A percentile compares a stretch with the other conserved stretches of the same genome.
Evolutionary conservation across 2,797 vertebrate species (phyloP).

Genomic region (Acanthornis magna): DNA sequence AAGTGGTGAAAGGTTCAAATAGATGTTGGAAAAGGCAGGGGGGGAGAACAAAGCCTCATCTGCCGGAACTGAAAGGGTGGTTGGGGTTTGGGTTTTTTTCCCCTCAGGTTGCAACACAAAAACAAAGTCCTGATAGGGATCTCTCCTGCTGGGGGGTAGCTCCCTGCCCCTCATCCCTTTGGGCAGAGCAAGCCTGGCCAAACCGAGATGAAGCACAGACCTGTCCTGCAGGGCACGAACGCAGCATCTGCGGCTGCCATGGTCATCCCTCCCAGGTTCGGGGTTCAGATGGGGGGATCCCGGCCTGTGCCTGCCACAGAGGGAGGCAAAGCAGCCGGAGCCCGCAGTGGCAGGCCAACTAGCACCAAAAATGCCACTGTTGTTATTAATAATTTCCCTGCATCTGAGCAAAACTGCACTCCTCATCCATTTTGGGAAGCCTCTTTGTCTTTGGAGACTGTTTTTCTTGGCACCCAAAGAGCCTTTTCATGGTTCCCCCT

Average conservation of each 20-base stretch:
- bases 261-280: neutral
- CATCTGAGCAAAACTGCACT: neutral
- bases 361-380: neutral
- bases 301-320: accelerated
- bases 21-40: neutral
- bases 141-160: neutral
- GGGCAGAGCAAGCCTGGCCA: neutral
- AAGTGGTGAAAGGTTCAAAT: conserved; percentile 37
- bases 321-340: neutral
- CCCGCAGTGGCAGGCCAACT: accelerated
- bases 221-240: neutral
- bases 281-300: neutral
- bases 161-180: neutral
- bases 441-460: conserved; percentile 4
- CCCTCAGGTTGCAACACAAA: conserved; percentile 44
- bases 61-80: neutral
- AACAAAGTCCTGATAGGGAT: conserved; percentile 34
- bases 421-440: conserved; percentile 29
- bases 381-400: conserved; percentile 26
- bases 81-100: neutral
- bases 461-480: neutral
- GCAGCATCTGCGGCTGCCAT: accelerated
- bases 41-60: neutral
- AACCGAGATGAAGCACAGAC: neutral
- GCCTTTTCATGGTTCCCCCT: neutral